phyloP scores from a whole-genome alignment of 2,113 vertebrate genomes.

The Suncus etruscus region DNA sequence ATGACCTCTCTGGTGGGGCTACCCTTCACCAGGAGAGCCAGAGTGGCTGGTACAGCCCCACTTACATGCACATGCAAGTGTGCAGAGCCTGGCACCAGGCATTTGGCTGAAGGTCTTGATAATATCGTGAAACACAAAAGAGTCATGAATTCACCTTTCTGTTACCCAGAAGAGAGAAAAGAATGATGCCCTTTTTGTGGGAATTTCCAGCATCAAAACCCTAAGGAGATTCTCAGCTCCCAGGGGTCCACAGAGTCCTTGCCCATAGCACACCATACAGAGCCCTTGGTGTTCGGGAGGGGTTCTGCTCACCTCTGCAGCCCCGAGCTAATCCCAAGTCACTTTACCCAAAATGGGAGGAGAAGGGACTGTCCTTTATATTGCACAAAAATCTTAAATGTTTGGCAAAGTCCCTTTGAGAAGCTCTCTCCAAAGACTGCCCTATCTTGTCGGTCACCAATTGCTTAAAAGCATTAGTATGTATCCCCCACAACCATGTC shows the following conservation, averaged over 20 bases:
- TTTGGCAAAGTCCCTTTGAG: slow-evolving; percentile 2
- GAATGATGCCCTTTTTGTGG: rapidly evolving
- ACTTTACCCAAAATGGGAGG: neutral
- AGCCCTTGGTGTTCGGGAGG: neutral
- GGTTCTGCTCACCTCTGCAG: rapidly evolving
- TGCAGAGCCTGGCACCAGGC: neutral
- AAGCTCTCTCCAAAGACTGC: slow-evolving; percentile 62
- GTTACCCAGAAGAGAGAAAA: neutral
- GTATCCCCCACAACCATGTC: neutral
- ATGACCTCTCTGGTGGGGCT: neutral
- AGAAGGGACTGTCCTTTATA: neutral
- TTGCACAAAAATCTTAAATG: slow-evolving; percentile 14
- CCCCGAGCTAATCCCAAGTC: rapidly evolving
- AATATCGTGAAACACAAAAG: too few species aligned
- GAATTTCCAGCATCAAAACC: neutral
- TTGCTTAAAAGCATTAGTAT: slow-evolving; percentile 28
- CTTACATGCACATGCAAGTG: too few species aligned
- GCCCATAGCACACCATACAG: too few species aligned
- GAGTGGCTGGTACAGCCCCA: neutral
- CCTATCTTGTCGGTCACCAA: slow-evolving; percentile 1
- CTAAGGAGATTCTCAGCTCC: too few species aligned
- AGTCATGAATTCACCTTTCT: neutral
- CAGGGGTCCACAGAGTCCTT: too few species aligned
- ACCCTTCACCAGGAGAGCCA: neutral
- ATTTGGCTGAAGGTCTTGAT: too few species aligned